Base-by-base conservation (phyloP, 2,113 vertebrate genomes). In the Eudyptes chrysolophus region DNA sequence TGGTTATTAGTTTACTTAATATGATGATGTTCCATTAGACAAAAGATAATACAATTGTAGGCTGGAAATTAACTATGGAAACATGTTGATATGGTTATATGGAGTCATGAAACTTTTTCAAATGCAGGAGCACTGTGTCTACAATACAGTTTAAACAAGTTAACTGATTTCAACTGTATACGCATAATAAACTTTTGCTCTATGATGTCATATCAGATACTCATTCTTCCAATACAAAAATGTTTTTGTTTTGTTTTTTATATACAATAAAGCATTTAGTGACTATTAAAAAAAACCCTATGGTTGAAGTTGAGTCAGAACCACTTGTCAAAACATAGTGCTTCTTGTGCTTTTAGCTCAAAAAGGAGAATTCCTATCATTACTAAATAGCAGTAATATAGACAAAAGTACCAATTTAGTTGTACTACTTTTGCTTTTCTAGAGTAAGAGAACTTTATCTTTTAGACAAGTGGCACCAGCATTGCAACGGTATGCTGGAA, bases 101-200 rank as follows among this genome's bases (percentile, higher is more conserved):
- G 95, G 94, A 97, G 95, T 96, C 96, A 97, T 84, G 94, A 97
- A 97, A 97, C 96, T 95, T 97, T 79, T 92, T 92, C 89, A 97
- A 94, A 95, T 46, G 80, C 74, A 93, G 90, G 60, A 96, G 76
- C 79, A 94, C 72, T 96, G 85, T 71, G 10, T 75, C 87, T 69
- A 95, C 91, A 87, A 42, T 72, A 79, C 24, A 48, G 80, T 84
- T 95, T 97, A 97, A 97, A 84, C 77, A 92, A 95, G 95, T 97
- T 97, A 96, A 96, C 88, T 92, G 94, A 95, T 60, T 95, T 95
- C 80, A 84, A 36, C 72, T 84, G 36, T 42, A 76, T 55, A 95
- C 68, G 44, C 57, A 84, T 90, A 90, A 97, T 94, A 94, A 94
- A 94, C 89, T 95, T 96, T 46, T 92, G 92, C 65, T 95, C 74